Evolutionary conservation across 2,888 invertebrate species (phyloP).

Genomic region (Pyrocoelia pectoralis): DNA sequence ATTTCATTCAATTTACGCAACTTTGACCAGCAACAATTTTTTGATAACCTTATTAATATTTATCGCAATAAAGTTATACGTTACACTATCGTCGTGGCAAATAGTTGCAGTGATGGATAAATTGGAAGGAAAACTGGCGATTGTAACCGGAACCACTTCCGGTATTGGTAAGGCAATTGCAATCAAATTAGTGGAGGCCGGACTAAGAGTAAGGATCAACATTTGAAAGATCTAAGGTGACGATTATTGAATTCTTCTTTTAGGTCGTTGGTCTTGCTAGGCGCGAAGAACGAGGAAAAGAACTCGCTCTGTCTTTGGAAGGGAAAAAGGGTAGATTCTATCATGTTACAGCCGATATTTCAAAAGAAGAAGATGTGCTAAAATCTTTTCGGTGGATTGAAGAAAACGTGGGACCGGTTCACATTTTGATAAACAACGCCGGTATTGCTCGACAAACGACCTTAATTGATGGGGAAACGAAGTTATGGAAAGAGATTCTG

Average conservation of each 20-base stretch:
- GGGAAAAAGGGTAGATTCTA: slow-evolving; percentile 34
- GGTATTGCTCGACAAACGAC: slow-evolving; percentile 28
- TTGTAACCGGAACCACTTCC: slow-evolving; percentile 16
- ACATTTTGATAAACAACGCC: slow-evolving; percentile 42
- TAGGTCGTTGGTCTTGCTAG: slow-evolving; percentile 37
- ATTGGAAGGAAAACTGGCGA: slow-evolving; percentile 20
- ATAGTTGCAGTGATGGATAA: too few relatives aligned
- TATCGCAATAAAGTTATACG: too few relatives aligned
- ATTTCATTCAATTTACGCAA: too few relatives aligned
- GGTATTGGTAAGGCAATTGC: slow-evolving; percentile 18
- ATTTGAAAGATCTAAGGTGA: too few relatives aligned
- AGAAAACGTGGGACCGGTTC: slow-evolving; percentile 39
- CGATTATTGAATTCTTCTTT: not conserved
- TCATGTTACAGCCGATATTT: slow-evolving; percentile 37
- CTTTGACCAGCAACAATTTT: too few relatives aligned
- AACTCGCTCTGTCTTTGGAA: slow-evolving; percentile 22
- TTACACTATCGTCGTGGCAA: too few relatives aligned
- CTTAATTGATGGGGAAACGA: slow-evolving; percentile 34
- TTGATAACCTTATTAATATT: too few relatives aligned
- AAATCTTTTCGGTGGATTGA: slow-evolving; percentile 37
- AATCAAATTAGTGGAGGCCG: slow-evolving; percentile 16
- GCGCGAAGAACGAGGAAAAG: slow-evolving; percentile 26
- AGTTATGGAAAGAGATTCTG: not conserved
- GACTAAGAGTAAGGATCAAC: slow-evolving; percentile 12
- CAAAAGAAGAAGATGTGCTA: slow-evolving; percentile 39